These are phyloP conservation scores for Hylia prasina DNA, from an alignment of 2,113 vertebrate species.

Conservation along the genomic window DNA sequence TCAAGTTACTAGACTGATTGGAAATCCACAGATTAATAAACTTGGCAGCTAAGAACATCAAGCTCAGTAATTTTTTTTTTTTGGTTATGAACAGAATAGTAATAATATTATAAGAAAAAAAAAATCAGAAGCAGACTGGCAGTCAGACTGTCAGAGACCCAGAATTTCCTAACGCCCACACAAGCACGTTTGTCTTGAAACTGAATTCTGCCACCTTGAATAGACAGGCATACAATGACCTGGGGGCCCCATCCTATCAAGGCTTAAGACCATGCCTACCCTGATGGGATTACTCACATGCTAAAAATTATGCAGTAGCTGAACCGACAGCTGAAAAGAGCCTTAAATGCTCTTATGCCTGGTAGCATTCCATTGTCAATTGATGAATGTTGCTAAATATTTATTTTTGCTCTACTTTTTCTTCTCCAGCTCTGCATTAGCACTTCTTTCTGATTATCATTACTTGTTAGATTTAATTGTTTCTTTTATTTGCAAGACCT, in stretches of 20 bases:
- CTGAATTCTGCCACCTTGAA: background rate
- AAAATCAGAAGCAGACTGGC: background rate
- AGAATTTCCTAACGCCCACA: background rate
- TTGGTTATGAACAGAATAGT: background rate
- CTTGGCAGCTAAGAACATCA: background rate
- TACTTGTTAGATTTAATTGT: background rate
- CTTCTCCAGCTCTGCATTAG: background rate
- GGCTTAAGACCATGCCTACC: conserved; percentile 30
- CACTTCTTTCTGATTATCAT: background rate
- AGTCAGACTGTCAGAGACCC: background rate
- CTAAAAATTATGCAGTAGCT: conserved; percentile 34
- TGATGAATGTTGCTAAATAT: background rate
- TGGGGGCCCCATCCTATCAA: conserved; percentile 18
- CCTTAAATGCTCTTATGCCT: conserved; percentile 51
- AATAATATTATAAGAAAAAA: background rate
- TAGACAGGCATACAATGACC: conserved; percentile 36
- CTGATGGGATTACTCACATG: conserved; percentile 42
- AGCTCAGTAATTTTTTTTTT: background rate
- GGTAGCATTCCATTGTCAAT: background rate
- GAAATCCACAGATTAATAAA: conserved; percentile 29
- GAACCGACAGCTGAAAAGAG: conserved; percentile 51
- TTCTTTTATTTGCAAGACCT: background rate
- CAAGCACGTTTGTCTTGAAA: background rate
- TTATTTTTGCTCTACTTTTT: conserved; percentile 36
- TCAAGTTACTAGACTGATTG: conserved; percentile 6